Base-by-base conservation (phyloP, 1,140 invertebrate species). In the Contarinia nasturtii region DNA sequence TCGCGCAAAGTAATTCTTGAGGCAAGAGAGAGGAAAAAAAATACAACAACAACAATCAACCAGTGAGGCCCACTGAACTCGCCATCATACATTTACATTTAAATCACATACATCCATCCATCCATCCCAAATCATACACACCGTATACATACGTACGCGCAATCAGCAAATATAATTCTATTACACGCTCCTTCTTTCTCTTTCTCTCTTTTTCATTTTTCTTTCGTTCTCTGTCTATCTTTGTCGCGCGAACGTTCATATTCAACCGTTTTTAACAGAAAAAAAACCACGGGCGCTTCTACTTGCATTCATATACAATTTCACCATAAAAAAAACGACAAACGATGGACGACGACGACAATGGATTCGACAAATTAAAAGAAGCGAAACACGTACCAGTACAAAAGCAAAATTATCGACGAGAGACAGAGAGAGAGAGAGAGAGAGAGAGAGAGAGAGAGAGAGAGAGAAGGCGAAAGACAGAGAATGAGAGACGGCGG, bases 271-370 rank as follows among this genome's bases (percentile, higher is more conserved):
- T n/a, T n/a, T n/a, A n/a, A 58, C 55, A 57, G 58, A 57, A 55
- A 58, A 52, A 55, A 52, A 48, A 43, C 48, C 52, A 46, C 47
- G 46, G 50, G 38, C 27, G 44, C 38, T 52, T 40, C 47, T 50
- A 19, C 19, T 14, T 22, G 42, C 17, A 21, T 54, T 53, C 53
- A 54, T 54, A 54, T 54, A 38, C 46, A 48, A 47, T 50, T 52
- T 52, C 48, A 48, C 42, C 58, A 57, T 57, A 57, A 59, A 55
- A 55, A 52, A 55, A 55, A 52, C 53, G 51, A 50, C 27, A 27
- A 10, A 10, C 27, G 27, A 27, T 27, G 27, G 27, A 27, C 27
- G 27, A 27, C 27, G 27, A 27, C 27, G 27, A 27, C 27, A 27
- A 27, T 27, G 27, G 27, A 27, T 27, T 27, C 27, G 27, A 27